These are phyloP conservation scores for Epirrhoe tristata DNA, from an alignment of 2,888 invertebrate genomes.

Conservation along the genomic window DNA sequence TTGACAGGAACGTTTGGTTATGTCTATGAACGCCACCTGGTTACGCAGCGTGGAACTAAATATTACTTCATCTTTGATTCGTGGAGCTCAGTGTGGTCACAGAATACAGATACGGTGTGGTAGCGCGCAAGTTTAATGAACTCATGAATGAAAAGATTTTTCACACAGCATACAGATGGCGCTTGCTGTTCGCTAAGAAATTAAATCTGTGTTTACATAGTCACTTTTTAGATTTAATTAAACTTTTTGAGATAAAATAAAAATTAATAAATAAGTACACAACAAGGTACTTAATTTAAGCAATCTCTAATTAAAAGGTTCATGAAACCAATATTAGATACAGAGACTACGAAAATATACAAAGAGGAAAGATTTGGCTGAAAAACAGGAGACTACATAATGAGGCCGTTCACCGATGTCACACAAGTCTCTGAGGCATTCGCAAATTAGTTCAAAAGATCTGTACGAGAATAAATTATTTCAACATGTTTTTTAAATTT, in stretches of 20 bases:
- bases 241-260: not conserved
- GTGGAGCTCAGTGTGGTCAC: slow-evolving; percentile 1
- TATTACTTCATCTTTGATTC: slow-evolving; percentile 8
- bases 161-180: slow-evolving; percentile 41
- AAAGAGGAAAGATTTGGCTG: slow-evolving; percentile 65
- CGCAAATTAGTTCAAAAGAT: slow-evolving; percentile 27
- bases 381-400: slow-evolving; percentile 54
- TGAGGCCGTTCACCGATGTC: slow-evolving; percentile 71
- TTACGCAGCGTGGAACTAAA: slow-evolving; percentile 18
- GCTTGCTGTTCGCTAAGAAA: slow-evolving; percentile 19
- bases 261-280: not conserved
- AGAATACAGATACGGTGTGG: no score
- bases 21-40: slow-evolving; percentile 30
- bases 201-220: no score
- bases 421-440: slow-evolving; percentile 17
- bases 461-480: slow-evolving; percentile 26
- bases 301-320: not conserved
- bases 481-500: slow-evolving; percentile 17
- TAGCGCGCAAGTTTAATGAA: slow-evolving; percentile 6
- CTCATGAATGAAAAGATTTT: slow-evolving; percentile 21
- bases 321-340: slow-evolving; percentile 45
- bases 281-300: not conserved
- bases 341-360: slow-evolving; percentile 67
- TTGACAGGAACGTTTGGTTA: not conserved
- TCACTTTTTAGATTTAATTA: not conserved